A percentile compares a stretch with the other conserved stretches of the same genome.
These are phyloP conservation scores for Microcebus murinus DNA, from an alignment of 2,113 vertebrate genomes.

Conservation along the genomic window DNA sequence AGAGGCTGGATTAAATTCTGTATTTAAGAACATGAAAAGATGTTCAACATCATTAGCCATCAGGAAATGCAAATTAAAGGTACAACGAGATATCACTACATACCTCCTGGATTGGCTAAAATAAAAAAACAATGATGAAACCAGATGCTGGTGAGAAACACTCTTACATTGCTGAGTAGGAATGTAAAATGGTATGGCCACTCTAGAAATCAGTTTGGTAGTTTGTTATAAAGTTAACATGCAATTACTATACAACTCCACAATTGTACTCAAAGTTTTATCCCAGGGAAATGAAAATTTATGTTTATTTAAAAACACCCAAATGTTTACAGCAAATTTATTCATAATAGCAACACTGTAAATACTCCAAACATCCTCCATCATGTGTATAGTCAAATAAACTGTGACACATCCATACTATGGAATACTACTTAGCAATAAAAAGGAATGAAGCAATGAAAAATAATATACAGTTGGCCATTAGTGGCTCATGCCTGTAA, in stretches of 20 bases:
- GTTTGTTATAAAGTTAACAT: neutral
- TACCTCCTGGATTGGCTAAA: neutral
- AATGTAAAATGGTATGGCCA: neutral
- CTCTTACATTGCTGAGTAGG: neutral
- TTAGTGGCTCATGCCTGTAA: too few relatives aligned
- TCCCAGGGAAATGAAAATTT: slow-evolving; percentile 4
- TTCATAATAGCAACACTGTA: slow-evolving; percentile 3
- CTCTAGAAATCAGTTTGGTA: neutral
- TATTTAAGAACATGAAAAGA: neutral
- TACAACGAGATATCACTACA: neutral
- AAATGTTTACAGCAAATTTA: slow-evolving; percentile 28
- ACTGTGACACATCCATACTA: neutral
- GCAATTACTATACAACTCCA: neutral
- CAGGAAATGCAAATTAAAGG: slow-evolving; percentile 27
- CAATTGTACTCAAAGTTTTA: neutral
- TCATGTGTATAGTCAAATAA: neutral
- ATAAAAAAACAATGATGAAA: neutral
- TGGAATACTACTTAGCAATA: neutral
- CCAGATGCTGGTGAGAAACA: neutral
- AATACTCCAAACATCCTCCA: neutral
- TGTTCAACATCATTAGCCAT: neutral
- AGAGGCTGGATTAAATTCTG: neutral
- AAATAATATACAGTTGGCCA: neutral
- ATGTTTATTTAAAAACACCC: neutral
- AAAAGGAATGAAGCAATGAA: neutral